phyloP scores from a whole-genome alignment of 2,888 invertebrate species.

The Aphodius granarius region DNA sequence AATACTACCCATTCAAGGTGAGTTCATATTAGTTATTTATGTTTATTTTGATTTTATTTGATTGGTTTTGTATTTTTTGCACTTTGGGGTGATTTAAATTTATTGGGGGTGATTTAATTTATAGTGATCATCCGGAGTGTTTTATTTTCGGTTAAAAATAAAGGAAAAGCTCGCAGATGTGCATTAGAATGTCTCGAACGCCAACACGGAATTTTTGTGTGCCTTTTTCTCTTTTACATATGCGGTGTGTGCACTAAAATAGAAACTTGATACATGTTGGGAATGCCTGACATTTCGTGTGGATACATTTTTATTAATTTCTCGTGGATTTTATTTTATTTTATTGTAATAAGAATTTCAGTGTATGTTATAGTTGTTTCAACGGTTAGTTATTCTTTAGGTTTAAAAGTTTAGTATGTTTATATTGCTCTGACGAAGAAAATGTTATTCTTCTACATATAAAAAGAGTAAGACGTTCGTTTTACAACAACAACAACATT shows the following conservation, averaged over 20 bases:
- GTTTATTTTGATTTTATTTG: conserved; percentile 11
- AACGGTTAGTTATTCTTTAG: no score
- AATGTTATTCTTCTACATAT: no score
- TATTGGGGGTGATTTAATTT: not conserved
- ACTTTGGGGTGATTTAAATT: conserved; percentile 13
- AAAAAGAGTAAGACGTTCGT: no score
- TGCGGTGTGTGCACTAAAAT: not conserved
- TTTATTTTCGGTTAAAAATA: conserved; percentile 1
- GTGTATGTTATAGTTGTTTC: no score
- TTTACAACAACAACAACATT: no score
- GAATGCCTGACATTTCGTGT: no score
- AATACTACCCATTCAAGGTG: conserved; percentile 88
- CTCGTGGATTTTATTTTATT: no score
- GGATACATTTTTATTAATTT: no score
- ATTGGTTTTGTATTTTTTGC: conserved; percentile 18
- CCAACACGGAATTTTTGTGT: not conserved
- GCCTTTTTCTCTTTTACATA: not conserved
- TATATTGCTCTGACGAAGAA: no score
- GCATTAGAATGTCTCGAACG: not conserved
- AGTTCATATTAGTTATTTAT: conserved; percentile 44
- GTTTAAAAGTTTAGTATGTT: no score
- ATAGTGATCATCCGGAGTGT: not conserved
- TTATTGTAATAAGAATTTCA: no score
- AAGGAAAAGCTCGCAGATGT: not conserved
- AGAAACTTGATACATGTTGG: not conserved